Base-by-base conservation (phyloP, 1,140 invertebrate species). In the Diorhabda carinulata region DNA sequence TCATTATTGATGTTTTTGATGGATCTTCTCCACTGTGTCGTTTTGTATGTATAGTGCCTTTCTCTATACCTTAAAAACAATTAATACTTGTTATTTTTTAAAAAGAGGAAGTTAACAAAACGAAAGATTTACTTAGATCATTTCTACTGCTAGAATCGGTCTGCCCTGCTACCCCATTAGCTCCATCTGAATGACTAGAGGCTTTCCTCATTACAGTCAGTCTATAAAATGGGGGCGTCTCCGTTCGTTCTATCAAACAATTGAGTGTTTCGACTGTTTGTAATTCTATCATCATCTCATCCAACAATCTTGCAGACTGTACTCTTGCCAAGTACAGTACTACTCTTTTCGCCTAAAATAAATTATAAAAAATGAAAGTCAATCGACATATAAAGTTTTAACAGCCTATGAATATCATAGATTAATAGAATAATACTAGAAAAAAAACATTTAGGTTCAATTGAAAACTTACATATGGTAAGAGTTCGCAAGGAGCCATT, bases 191-290 rank as follows among this genome's bases (percentile, higher is more conserved):
- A 80, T 96, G 93, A 64, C 88, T 92, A 9, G 91, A 92, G n/a
- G 93, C 90, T 82, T 96, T 96, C 9, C 94, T 79, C 89, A 96
- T 90, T 72, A 90, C 92, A 0, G 94, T 96, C 67, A 98, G 86
- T 42, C 97, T 86, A 83, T 97, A 99, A 82, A 97, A 99, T 1
- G 97, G 97, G 43, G 97, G 96, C 0, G 97, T 98, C 86, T 99
- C 96, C 0, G 95, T 98, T 61, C 96, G 84, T 80, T 98, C 97
- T 73, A 98, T 97, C 66, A 96, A 85, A 79, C 95, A 96, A 81
- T 96, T 97, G 3, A 98, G 83, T 0, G 95, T 97, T 82, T 98
- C 97, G 2, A 98, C 95, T 0, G 96, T 97, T 83, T 97, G 93
- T 57, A 99, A 84, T 82, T 99, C 97, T 8, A 90, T 90, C 93